These are phyloP conservation scores for Eulacestoma nigropectus DNA, from an alignment of 2,113 vertebrate genomes.

Conservation along the genomic window DNA sequence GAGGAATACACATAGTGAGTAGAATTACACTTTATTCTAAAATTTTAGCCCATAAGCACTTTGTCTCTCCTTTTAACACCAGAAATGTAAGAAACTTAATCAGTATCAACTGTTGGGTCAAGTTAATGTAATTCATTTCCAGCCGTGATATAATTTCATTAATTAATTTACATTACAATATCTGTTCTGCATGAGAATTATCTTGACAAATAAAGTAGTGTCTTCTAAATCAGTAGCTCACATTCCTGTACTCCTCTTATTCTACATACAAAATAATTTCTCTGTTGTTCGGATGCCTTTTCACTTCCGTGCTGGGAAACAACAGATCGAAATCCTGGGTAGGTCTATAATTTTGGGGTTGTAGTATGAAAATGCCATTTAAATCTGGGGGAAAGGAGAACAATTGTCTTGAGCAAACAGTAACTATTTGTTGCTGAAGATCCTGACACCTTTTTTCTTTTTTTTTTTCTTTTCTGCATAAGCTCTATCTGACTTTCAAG, in stretches of 20 bases:
- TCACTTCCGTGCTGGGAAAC: neutral
- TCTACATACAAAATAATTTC: neutral
- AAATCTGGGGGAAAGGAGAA: neutral
- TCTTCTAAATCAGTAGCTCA: neutral
- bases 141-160: neutral
- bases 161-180: neutral
- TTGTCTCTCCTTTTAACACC: neutral
- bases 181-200: slow-evolving; percentile 5
- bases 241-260: neutral
- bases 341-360: neutral
- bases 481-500: neutral
- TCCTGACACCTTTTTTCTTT: neutral
- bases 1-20: neutral
- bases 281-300: neutral
- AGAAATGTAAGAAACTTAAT: neutral
- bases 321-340: neutral
- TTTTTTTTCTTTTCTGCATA: neutral
- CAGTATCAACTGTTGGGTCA: neutral
- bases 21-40: neutral
- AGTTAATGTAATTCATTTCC: neutral
- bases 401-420: neutral
- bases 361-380: neutral
- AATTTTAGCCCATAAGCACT: neutral
- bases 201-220: neutral
- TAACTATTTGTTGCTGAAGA: neutral